phyloP scores from a whole-genome alignment of 2,888 invertebrate genomes.

The Trissolcus japonicus region DNA sequence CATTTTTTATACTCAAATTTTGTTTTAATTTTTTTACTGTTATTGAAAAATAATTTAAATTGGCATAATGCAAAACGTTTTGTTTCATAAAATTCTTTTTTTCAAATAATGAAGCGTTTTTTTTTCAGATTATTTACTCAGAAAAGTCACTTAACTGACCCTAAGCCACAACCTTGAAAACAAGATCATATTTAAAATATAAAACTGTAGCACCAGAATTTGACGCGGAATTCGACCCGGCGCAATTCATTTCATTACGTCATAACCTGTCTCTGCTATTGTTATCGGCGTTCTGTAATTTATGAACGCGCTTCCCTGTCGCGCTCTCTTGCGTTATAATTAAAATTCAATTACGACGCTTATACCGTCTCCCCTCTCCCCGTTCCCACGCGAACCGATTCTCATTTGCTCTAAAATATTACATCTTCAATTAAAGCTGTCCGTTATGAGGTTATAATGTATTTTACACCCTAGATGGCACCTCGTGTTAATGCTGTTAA shows the following conservation, averaged over 20 bases:
- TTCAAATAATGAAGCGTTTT: too few relatives aligned
- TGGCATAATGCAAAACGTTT: too few relatives aligned
- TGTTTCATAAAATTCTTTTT: too few relatives aligned
- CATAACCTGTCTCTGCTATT: slow-evolving; percentile 39
- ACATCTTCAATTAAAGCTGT: slow-evolving; percentile 21
- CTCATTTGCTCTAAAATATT: slow-evolving; percentile 32
- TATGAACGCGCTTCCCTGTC: slow-evolving; percentile 33
- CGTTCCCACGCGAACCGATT: slow-evolving; percentile 4
- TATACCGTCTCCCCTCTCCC: not conserved
- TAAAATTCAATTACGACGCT: slow-evolving; percentile 47
- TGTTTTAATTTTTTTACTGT: too few relatives aligned
- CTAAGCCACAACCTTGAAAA: slow-evolving; percentile 30
- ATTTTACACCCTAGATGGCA: not conserved
- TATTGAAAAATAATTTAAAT: too few relatives aligned
- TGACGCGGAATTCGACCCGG: slow-evolving; percentile 12
- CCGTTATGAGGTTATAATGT: slow-evolving; percentile 13
- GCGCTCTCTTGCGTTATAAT: slow-evolving; percentile 36
- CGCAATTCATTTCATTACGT: slow-evolving; percentile 45
- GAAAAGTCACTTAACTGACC: not conserved
- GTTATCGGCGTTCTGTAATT: slow-evolving; percentile 50
- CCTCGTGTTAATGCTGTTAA: not conserved
- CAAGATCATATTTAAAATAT: slow-evolving; percentile 25
- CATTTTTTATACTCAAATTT: too few relatives aligned
- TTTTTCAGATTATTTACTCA: not conserved
- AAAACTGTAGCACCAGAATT: slow-evolving; percentile 14